Evolutionary conservation across 2,113 vertebrate genomes (phyloP).

Genomic region (Scytalopus superciliaris): DNA sequence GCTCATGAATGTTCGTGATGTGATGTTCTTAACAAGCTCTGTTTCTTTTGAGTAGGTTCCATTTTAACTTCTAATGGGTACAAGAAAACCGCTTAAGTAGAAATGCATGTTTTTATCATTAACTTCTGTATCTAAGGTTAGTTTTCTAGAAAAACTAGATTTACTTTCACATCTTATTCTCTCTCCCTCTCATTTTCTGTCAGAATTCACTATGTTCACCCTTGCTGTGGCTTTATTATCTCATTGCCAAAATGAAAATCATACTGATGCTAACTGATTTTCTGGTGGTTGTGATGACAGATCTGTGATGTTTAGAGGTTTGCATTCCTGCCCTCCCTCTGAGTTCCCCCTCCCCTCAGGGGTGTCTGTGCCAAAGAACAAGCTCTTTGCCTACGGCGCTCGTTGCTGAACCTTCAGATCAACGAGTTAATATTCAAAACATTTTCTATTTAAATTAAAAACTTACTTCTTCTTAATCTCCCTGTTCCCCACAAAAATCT

Average conservation of each 20-base stretch:
- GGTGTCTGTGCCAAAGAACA: neutral
- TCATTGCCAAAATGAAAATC: slow-evolving; percentile 14
- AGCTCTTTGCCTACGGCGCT: slow-evolving; percentile 32
- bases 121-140: neutral
- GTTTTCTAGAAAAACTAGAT: neutral
- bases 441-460: slow-evolving; percentile 68
- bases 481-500: slow-evolving; percentile 26
- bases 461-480: slow-evolving; percentile 23
- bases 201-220: neutral
- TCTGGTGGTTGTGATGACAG: slow-evolving; percentile 42
- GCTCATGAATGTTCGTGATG: neutral
- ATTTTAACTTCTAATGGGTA: neutral
- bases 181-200: neutral
- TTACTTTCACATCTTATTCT: neutral
- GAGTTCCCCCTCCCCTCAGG: slow-evolving; percentile 23
- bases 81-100: neutral
- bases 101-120: slow-evolving; percentile 1
- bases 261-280: slow-evolving; percentile 36
- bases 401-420: slow-evolving; percentile 39
- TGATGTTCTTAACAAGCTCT: neutral
- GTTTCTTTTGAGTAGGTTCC: neutral
- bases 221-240: neutral
- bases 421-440: slow-evolving; percentile 57
- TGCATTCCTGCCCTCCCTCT: slow-evolving; percentile 55
- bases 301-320: slow-evolving; percentile 46